Base-by-base conservation (phyloP, 1,140 invertebrate species). In the Hyphantria cunea region DNA sequence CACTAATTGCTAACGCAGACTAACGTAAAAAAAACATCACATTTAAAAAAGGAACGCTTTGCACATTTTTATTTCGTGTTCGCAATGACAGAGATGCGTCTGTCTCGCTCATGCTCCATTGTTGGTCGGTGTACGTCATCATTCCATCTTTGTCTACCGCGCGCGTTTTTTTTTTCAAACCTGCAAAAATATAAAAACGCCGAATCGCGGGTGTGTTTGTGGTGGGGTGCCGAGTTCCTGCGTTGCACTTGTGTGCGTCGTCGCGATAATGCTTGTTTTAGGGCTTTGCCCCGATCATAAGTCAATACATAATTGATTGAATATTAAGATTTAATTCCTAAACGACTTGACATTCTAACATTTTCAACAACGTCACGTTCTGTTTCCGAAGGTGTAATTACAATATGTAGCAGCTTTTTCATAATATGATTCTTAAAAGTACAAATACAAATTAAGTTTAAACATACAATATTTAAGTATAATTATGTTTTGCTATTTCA, bases 171-270 rank as follows among this genome's bases (percentile, higher is more conserved):
- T 90, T 88, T 86, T n/a, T n/a, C n/a, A 78, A 89, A 86, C 87
- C 86, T 89, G 86, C 84, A 89, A 90, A 88, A 89, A 90, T 90
- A 89, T 89, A 90, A 90, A 90, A 90, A 90, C 84, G 78, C 82
- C 78, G 79, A 85, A 79, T 82, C 84, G 80, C 72, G 78, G 75
- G 76, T 74, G 82, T 45, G n/a, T 2, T 25, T 39, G 37, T 9
- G 44, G 76, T 70, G 76, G 63, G 78, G 73, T 61, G 74, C 68
- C 69, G 60, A 65, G 60, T 68, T 59, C 64, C 72, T 48, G 44
- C 52, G 47, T 56, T 84, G 84, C 80, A 80, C 52, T 77, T 75
- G 87, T 90, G 85, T 89, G 87, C 70, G 83, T 74, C 72, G 64
- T 45, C 45, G 68, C 72, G 73, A 74, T 86, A 86, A 86, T 88